Percentiles rank a stretch among this genome's conserved stretches.
These are phyloP conservation scores for Sylvilagus bachmani DNA, from an alignment of 2,113 vertebrate species.

Conservation along the genomic window DNA sequence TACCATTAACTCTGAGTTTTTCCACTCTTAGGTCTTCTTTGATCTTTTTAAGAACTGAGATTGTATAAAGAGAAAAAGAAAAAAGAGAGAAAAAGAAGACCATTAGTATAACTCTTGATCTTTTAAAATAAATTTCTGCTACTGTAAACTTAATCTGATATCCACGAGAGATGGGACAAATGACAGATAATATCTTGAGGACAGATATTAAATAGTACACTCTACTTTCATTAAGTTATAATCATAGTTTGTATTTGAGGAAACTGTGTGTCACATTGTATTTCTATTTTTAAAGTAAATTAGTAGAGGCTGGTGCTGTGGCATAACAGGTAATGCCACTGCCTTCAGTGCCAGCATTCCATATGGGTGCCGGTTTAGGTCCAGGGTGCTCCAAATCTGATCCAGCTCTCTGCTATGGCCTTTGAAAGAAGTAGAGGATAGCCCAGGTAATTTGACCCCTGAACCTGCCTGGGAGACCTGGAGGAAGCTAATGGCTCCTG, in stretches of 20 bases:
- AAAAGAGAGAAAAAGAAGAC: not conserved
- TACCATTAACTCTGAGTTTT: not conserved
- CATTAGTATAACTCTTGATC: not conserved
- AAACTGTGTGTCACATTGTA: not conserved
- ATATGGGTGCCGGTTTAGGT: no score
- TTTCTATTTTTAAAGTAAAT: slow-evolving; percentile 28
- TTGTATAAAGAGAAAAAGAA: not conserved
- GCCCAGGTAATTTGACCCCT: no score
- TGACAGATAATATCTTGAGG: not conserved
- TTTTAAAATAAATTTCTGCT: slow-evolving; percentile 12
- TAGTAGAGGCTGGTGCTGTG: not conserved
- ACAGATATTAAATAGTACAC: not conserved
- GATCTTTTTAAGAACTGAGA: slow-evolving; percentile 1
- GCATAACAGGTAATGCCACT: no score
- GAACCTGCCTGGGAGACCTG: no score
- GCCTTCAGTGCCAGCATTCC: no score
- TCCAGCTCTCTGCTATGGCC: no score
- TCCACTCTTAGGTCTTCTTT: not conserved
- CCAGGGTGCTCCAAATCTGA: no score
- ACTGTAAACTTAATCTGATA: not conserved
- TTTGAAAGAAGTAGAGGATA: no score
- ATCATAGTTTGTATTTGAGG: not conserved
- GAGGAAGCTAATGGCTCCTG: no score
- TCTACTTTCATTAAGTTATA: not conserved
- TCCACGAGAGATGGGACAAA: not conserved